Base-by-base conservation (phyloP, 2,797 vertebrate species). In the Hipposideros larvatus region DNA sequence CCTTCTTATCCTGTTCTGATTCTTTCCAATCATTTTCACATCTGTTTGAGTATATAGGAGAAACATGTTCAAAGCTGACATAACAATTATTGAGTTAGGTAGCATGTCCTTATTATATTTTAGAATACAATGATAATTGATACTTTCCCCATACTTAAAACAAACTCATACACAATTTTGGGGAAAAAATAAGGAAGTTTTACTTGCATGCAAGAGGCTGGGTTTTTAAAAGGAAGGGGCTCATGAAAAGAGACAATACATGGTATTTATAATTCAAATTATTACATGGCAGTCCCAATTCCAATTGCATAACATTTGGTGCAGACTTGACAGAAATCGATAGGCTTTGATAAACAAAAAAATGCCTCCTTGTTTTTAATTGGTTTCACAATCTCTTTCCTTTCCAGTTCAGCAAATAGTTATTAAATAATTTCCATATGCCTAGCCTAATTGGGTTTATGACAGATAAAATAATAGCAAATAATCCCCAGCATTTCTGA, bases 401-500 rank as follows among this genome's bases (percentile, higher is more conserved):
- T 91, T 94, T 94, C 82, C 66, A 90, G 11, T 90, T 95, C 77
- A 96, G 41, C 21, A 87, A 95, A 79, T 66, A 75, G 34, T 92
- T 90, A 79, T 87, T 90, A 94, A 94, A 90, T 91, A 61, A 31
- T 37, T 80, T 90, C 75, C 61, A 26, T 71, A 2, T 75, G 15
- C 46, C 75, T 61, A 87, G 46, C 53, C 46, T 96, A 87, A 93
- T 92, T 96, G 53, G 59, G 71, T 80, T 55, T 91, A 71, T 28
- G 34, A 41, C 46, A 94, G 90, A 90, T 70, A 78, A 96, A 96
- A 79, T 93, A 77, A 70, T 73, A 90, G 16, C n/a, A 96, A 77
- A 48, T 61, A 46, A 68, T 59, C 43, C 22, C 34, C 55, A 80
- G 24, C 18, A 15, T 59, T 84, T 68, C 83, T 57, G n/a, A 74